Base-by-base conservation (phyloP, 2,888 invertebrate species). In the Mantis religiosa region DNA sequence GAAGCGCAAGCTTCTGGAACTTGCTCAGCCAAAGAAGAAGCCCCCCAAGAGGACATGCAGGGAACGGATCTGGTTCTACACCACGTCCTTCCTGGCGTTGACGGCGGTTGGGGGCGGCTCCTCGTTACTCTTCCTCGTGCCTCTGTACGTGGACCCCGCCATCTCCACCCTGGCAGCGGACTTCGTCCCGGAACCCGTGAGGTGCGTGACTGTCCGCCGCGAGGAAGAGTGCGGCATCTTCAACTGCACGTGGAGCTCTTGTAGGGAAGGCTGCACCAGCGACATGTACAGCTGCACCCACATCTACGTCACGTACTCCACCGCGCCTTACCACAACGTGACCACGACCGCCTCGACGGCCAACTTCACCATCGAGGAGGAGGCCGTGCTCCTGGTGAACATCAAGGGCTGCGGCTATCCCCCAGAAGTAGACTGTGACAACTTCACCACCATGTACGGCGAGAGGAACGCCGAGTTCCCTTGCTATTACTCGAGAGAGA, bases 361-460 rank as follows among this genome's bases (percentile, higher is more conserved):
- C 83, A 87, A 14, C 87, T 86, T 71, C 54, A 81, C 85, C 88
- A 25, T 83, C 90, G 88, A 85, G 82, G 90, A 90, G 28, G 95
- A 95, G 87, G 96, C 95, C 7, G 95, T 95, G 83, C 93, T 97
- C 86, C 95, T 96, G 92, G 97, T 97, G 88, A 97, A 97, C 93
- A 97, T 97, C 92, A 97, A 97, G 92, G 97, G 97, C 89, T 97
- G 97, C 93, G 97, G 97, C 14, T 97, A 97, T 92, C 97, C 97
- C 25, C 97, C 97, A 82, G 93, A 94, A 86, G 96, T 97, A 89
- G 95, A 96, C 91, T 97, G 97, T 93, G 95, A 95, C 91, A 96
- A 96, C 92, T 97, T 97, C 92, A 96, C 96, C 20, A 94, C 94
- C 89, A 95, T 94, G 90, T 96, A 95, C 92, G 97, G 97, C 71